phyloP scores from a whole-genome alignment of 2,113 vertebrate genomes.

The human (Homo sapiens) region DNA sequence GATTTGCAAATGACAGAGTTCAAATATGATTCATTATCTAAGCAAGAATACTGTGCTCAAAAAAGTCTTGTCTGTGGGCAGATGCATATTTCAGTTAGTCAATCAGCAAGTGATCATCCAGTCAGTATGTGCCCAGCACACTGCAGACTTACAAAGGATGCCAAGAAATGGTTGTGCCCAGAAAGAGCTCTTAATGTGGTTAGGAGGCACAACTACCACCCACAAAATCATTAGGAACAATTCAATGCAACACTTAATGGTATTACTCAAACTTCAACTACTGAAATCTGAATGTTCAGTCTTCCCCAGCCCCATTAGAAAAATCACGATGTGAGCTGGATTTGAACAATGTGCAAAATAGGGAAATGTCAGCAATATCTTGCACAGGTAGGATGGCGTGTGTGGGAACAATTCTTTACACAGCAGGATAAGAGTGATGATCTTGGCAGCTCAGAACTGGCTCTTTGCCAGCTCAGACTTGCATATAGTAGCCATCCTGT shows the following conservation, averaged over 20 bases:
- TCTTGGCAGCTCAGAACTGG: not conserved
- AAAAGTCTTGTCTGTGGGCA: not conserved
- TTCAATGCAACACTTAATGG: not conserved
- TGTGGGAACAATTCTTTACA: not conserved
- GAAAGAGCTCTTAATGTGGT: not conserved
- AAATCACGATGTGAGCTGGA: not conserved
- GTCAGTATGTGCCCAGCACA: not conserved
- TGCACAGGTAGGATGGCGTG: not conserved
- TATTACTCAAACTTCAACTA: not conserved
- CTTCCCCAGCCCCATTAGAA: not conserved
- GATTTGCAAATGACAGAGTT: slow-evolving; percentile 32
- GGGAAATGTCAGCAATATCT: not conserved
- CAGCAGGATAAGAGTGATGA: not conserved
- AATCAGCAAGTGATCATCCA: not conserved
- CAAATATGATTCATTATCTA: not conserved
- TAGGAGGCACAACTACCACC: not conserved
- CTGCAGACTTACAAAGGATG: not conserved
- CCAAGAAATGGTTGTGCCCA: not conserved
- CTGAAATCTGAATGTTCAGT: not conserved
- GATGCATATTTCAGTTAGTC: not conserved
- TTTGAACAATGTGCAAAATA: not conserved
- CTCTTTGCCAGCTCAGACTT: not conserved
- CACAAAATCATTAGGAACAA: not conserved
- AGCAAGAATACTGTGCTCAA: not conserved
- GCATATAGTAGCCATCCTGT: not conserved